Evolutionary conservation across 2,797 vertebrate genomes (phyloP).

Genomic region (Pteronotus mesoamericanus): DNA sequence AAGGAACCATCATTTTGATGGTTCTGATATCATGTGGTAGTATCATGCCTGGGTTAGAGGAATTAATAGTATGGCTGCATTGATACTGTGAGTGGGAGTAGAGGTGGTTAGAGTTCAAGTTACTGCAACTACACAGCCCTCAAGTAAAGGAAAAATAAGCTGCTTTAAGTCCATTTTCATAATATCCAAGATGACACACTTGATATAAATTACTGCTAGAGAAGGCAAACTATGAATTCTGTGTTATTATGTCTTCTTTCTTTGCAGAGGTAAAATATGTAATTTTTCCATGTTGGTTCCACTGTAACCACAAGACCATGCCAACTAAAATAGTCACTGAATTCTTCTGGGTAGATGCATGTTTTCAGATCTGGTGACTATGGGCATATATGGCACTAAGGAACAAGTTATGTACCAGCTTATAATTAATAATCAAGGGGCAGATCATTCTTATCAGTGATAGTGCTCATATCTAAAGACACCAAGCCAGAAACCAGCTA

Average conservation of each 20-base stretch:
- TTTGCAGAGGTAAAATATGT: slow-evolving; percentile 39
- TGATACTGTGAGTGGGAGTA: background rate
- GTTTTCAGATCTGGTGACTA: background rate
- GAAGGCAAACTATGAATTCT: slow-evolving; percentile 30
- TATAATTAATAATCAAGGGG: slow-evolving; percentile 6
- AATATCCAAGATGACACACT: slow-evolving; percentile 8
- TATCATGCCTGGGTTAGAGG: background rate
- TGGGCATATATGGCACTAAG: background rate
- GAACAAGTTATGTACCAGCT: background rate
- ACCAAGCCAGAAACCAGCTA: background rate
- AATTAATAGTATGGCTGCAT: background rate
- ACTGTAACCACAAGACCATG: background rate
- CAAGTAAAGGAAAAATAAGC: slow-evolving; percentile 28
- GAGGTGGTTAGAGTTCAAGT: background rate
- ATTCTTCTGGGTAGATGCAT: background rate
- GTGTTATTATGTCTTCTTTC: background rate
- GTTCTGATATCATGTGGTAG: background rate
- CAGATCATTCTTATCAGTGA: background rate
- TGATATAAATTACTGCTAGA: slow-evolving; percentile 11
- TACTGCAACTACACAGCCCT: slow-evolving; percentile 2
- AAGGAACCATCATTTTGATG: slow-evolving; percentile 9
- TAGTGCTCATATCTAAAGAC: background rate
- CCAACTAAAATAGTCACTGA: background rate
- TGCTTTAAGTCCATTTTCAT: slow-evolving; percentile 6
- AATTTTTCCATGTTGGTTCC: slow-evolving; percentile 3